Conservation (phyloP, 1,140 invertebrate genomes). For the Ostrea edulis region DNA sequence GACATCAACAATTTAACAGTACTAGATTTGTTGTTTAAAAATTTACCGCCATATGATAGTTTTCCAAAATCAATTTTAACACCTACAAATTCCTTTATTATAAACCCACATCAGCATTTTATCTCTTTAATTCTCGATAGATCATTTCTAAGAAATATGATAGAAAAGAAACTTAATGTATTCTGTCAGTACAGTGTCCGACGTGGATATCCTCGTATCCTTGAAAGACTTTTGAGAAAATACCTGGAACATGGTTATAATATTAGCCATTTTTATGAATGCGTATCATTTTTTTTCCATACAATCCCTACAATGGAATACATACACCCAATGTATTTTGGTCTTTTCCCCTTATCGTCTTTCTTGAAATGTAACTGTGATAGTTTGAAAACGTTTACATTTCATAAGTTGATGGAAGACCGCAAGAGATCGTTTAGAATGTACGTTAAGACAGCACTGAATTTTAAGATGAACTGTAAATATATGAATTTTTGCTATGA, state of each 20-base stretch:
- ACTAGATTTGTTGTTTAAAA: neutral
- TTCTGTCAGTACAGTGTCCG: neutral
- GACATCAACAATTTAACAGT: neutral
- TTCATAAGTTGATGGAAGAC: neutral
- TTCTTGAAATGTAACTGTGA: neutral
- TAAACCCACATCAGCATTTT: neutral
- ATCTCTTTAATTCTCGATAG: neutral
- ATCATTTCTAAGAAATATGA: neutral
- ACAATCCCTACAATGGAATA: neutral
- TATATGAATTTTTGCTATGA: neutral
- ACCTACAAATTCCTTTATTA: neutral
- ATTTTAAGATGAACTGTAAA: neutral
- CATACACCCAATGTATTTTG: neutral
- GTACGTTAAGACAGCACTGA: neutral
- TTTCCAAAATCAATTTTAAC: neutral
- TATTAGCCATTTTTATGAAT: neutral
- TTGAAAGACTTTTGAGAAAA: neutral
- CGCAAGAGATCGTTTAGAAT: neutral
- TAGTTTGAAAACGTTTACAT: neutral
- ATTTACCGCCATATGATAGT: neutral
- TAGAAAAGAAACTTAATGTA: neutral
- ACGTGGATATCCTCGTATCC: neutral
- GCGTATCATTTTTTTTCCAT: neutral
- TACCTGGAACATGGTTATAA: neutral
- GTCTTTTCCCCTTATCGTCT: neutral